Conservation (phyloP, 2,888 invertebrate species). For the Cerceris rybyensis region DNA sequence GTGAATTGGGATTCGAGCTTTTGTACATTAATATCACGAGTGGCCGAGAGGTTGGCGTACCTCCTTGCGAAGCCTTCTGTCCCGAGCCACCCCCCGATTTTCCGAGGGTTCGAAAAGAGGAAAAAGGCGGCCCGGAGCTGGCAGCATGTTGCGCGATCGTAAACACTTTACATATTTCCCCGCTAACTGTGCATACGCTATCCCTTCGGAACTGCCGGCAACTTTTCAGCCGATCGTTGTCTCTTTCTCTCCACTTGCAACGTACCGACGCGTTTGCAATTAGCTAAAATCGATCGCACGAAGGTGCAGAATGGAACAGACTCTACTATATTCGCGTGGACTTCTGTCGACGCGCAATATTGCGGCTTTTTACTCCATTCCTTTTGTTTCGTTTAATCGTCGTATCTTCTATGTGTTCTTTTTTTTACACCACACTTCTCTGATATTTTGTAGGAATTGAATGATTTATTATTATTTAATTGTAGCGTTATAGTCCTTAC, state of each 20-base stretch:
- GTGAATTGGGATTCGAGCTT: conserved; percentile 61
- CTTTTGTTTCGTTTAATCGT: conserved; percentile 47
- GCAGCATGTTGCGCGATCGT: conserved; percentile 80
- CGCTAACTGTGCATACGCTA: conserved; percentile 59
- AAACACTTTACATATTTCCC: conserved; percentile 79
- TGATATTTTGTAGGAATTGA: not conserved
- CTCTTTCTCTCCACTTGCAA: conserved; percentile 39
- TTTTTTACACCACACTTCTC: not conserved
- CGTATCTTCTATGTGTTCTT: conserved; percentile 2
- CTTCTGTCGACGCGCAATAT: conserved; percentile 41
- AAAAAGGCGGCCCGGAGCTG: conserved; percentile 63
- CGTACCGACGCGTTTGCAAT: conserved; percentile 75
- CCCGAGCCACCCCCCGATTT: conserved; percentile 34
- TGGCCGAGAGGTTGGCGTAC: conserved; percentile 42
- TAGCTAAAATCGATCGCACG: conserved; percentile 78
- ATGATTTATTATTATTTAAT: not conserved
- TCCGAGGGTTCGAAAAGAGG: conserved; percentile 31
- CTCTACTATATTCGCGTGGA: conserved; percentile 36
- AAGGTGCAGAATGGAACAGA: conserved; percentile 73
- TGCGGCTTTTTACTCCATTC: conserved; percentile 45
- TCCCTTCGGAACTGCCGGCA: conserved; percentile 59
- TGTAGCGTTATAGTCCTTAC: not conserved
- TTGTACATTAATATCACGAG: conserved; percentile 66
- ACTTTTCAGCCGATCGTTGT: conserved; percentile 57
- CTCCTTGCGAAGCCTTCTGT: conserved; percentile 50